These are phyloP conservation scores for Psilanteris sp. DNA, from an alignment of 1,140 invertebrate species.

Conservation along the genomic window DNA sequence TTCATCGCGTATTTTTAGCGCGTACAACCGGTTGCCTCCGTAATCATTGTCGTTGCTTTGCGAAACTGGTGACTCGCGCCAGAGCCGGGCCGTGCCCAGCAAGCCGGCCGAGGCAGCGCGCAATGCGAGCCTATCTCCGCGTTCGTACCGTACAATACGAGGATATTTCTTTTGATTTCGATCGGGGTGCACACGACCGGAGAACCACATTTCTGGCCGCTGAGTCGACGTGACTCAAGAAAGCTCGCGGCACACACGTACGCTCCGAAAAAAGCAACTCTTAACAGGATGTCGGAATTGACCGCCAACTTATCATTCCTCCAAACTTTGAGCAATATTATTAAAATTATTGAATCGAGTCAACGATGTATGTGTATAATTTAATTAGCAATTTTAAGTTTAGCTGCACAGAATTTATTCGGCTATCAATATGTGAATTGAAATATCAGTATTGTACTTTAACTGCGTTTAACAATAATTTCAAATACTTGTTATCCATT, in stretches of 20 bases:
- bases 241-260: neutral
- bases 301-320: too few relatives aligned
- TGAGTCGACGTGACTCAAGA: slow-evolving; percentile 65
- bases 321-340: too few relatives aligned
- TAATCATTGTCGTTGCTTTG: slow-evolving; percentile 79
- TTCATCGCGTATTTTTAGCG: slow-evolving; percentile 76
- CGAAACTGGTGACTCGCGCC: slow-evolving; percentile 72
- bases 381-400: too few relatives aligned
- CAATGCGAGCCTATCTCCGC: slow-evolving; percentile 51
- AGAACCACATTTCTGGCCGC: slow-evolving; percentile 75
- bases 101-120: slow-evolving; percentile 25
- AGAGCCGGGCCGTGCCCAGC: slow-evolving; percentile 49
- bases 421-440: too few relatives aligned
- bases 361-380: too few relatives aligned
- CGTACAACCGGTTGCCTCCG: slow-evolving; percentile 77
- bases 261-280: too few relatives aligned
- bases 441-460: too few relatives aligned
- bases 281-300: too few relatives aligned
- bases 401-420: too few relatives aligned
- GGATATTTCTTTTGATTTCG: slow-evolving; percentile 75
- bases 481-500: too few relatives aligned
- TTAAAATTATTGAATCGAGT: too few relatives aligned
- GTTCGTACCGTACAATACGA: slow-evolving; percentile 49
- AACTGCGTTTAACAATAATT: too few relatives aligned
- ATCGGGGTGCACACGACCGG: slow-evolving; percentile 68